Evolutionary conservation across 2,797 vertebrate genomes (phyloP).

Genomic region (Parauchenoglanis punctatus): DNA sequence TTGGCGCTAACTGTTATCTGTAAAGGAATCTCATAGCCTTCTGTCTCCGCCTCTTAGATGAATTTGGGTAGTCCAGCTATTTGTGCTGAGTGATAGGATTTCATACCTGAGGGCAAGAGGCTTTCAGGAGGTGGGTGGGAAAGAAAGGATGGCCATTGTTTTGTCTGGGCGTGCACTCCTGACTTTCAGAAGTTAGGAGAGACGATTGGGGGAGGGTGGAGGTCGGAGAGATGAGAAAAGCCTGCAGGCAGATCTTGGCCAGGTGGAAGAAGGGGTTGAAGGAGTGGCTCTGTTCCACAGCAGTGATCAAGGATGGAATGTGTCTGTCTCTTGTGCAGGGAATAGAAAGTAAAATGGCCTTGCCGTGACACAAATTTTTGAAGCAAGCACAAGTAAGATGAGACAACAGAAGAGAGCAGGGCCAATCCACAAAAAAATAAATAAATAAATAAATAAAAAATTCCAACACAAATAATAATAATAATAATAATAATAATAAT

Average conservation of each 20-base stretch:
- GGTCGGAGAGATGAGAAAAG: conserved; percentile 51
- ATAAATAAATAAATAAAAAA: too few relatives aligned
- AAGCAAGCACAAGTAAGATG: not conserved
- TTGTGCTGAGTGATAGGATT: conserved; percentile 77
- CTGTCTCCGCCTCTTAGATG: conserved; percentile 53
- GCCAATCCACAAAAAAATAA: not conserved
- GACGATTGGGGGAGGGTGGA: conserved; percentile 52
- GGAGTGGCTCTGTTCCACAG: conserved; percentile 41
- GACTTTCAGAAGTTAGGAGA: conserved; percentile 62
- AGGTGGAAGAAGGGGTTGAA: conserved; percentile 56
- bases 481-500: too few relatives aligned
- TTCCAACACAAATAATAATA: too few relatives aligned
- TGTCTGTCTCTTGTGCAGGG: conserved; percentile 7
- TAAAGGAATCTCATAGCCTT: conserved; percentile 52
- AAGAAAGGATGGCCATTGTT: conserved; percentile 64
- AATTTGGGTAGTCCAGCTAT: conserved; percentile 75
- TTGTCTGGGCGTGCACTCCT: conserved; percentile 70
- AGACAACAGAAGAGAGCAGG: not conserved
- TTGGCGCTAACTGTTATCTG: conserved; percentile 51
- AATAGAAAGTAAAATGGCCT: not conserved
- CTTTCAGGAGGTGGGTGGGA: conserved; percentile 70
- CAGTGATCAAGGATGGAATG: conserved; percentile 33
- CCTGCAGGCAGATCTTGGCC: conserved; percentile 52
- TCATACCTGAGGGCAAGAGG: conserved; percentile 76
- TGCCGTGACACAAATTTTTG: not conserved